These are phyloP conservation scores for Epicampocera succincta DNA, from an alignment of 2,888 invertebrate genomes.

Conservation along the genomic window DNA sequence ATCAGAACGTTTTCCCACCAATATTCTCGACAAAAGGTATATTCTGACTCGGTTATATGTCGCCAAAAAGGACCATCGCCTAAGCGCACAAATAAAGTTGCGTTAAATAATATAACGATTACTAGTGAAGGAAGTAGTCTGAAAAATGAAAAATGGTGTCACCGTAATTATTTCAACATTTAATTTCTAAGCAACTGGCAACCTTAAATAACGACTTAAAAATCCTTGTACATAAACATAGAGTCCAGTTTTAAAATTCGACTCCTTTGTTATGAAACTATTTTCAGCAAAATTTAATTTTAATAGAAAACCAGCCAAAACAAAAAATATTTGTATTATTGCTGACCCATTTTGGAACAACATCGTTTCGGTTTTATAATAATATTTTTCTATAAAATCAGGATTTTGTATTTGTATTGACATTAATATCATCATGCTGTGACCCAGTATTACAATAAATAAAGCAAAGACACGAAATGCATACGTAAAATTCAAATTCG, in stretches of 20 bases:
- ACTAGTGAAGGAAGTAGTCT: conserved; percentile 76
- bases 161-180: not conserved
- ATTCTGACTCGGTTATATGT: conserved; percentile 76
- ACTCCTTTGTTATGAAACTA: conserved; percentile 67
- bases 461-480: conserved; percentile 75
- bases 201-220: conserved; percentile 76
- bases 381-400: conserved; percentile 75
- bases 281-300: conserved; percentile 74
- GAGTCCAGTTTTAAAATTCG: conserved; percentile 66
- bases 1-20: conserved; percentile 81
- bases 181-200: conserved; percentile 61
- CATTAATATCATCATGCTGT: conserved; percentile 74
- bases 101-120: conserved; percentile 75
- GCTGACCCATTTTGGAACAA: conserved; percentile 82
- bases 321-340: conserved; percentile 84
- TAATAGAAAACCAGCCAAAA: conserved; percentile 83
- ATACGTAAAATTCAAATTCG: conserved; percentile 76
- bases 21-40: conserved; percentile 77
- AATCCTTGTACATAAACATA: conserved; percentile 73
- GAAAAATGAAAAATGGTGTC: not conserved
- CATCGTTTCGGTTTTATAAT: conserved; percentile 71
- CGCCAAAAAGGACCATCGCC: conserved; percentile 82
- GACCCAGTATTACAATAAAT: conserved; percentile 74
- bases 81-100: conserved; percentile 79
- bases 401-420: conserved; percentile 75